phyloP scores from a whole-genome alignment of 2,797 vertebrate genomes.

The Hemitrygon akajei region DNA sequence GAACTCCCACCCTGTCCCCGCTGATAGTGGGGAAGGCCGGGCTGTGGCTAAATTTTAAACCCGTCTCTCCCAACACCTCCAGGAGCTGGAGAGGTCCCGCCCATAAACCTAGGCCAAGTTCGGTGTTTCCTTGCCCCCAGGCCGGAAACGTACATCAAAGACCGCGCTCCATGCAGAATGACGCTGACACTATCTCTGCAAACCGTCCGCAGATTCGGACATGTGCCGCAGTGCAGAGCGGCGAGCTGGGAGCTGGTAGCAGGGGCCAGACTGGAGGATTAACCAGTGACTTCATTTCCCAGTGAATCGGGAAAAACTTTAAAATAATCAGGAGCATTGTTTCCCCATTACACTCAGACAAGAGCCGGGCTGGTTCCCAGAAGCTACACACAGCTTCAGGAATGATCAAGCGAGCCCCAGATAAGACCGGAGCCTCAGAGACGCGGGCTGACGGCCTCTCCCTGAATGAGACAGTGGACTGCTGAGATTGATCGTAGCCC shows the following conservation, averaged over 20 bases:
- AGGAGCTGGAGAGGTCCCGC: too few species aligned
- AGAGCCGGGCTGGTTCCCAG: conserved; percentile 40
- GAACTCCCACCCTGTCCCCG: too few species aligned
- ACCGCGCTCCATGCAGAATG: too few species aligned
- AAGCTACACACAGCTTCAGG: conserved; percentile 41
- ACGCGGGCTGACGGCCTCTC: conserved; percentile 47
- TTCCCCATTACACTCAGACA: conserved; percentile 18
- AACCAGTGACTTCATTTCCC: conserved; percentile 55
- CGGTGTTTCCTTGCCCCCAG: too few species aligned
- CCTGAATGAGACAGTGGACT: too few species aligned
- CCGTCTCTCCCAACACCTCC: background rate
- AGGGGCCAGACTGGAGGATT: conserved; percentile 45
- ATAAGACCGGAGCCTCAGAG: conserved; percentile 67
- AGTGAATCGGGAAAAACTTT: conserved; percentile 34
- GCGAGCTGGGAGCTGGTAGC: too few species aligned
- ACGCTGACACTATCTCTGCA: too few species aligned
- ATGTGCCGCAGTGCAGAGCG: conserved; percentile 49
- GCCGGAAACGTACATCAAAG: too few species aligned
- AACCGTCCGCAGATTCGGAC: too few species aligned
- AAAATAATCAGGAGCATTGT: conserved; percentile 9
- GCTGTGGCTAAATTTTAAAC: background rate
- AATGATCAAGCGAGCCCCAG: conserved; percentile 52
- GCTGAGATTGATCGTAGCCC: too few species aligned
- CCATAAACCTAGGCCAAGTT: too few species aligned
- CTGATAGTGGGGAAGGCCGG: background rate